Percentiles rank a stretch among this genome's conserved stretches.
These are phyloP conservation scores for Paratrypauchen microcephalus DNA, from an alignment of 2,797 vertebrate species.

Conservation along the genomic window DNA sequence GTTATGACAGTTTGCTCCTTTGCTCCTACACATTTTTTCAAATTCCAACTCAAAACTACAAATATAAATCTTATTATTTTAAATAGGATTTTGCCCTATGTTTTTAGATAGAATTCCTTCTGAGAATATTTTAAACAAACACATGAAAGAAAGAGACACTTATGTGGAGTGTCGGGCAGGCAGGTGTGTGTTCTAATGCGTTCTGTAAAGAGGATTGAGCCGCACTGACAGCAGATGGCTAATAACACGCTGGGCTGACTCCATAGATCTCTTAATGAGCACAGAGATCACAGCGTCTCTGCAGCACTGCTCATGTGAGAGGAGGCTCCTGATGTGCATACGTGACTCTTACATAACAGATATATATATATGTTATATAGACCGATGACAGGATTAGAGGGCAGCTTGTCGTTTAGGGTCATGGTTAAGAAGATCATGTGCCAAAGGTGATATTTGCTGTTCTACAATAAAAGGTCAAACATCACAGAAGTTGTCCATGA, in stretches of 20 bases:
- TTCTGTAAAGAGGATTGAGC: constrained; percentile 41
- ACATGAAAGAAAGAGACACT: background rate
- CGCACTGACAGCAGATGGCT: constrained; percentile 52
- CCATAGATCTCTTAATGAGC: constrained; percentile 16
- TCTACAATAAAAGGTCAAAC: background rate
- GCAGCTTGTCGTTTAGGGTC: background rate
- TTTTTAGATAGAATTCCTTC: too few species aligned
- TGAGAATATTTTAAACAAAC: background rate
- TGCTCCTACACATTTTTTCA: background rate
- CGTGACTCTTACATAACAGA: constrained; percentile 16
- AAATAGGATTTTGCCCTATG: background rate
- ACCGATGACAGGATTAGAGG: constrained; percentile 34
- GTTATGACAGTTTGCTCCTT: background rate
- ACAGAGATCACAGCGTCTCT: constrained; percentile 2
- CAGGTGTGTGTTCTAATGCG: constrained; percentile 21
- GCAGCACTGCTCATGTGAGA: background rate
- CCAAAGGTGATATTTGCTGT: background rate
- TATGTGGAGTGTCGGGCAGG: background rate
- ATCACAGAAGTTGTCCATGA: background rate
- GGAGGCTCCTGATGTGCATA: constrained; percentile 10
- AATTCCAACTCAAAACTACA: background rate
- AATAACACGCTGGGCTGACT: background rate
- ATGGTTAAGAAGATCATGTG: background rate
- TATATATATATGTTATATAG: background rate
- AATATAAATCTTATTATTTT: background rate